A percentile compares a stretch with the other conserved stretches of the same genome.
phyloP scores from a whole-genome alignment of 2,888 invertebrate species.

The Dinocampus coccinellae region DNA sequence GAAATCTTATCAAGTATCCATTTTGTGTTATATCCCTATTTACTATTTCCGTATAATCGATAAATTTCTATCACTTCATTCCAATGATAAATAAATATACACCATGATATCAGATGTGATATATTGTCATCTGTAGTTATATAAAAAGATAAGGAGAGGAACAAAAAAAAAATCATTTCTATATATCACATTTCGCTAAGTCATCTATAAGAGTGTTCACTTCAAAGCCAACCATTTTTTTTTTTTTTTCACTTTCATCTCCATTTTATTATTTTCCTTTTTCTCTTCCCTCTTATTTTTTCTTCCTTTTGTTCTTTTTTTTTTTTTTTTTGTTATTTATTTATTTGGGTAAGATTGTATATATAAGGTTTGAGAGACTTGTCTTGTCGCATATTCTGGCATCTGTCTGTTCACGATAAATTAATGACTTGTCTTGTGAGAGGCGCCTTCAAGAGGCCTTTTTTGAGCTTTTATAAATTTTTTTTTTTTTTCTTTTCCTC shows the following conservation, averaged over 20 bases:
- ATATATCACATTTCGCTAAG: background rate
- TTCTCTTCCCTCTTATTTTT: no score
- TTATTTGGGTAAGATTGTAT: background rate
- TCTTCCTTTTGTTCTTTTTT: background rate
- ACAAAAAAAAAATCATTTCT: background rate
- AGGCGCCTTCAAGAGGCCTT: background rate
- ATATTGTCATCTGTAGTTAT: background rate
- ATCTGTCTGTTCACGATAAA: background rate
- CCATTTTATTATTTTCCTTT: no score
- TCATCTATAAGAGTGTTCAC: background rate
- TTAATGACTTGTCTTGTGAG: background rate
- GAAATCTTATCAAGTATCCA: no score
- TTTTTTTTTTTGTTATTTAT: background rate
- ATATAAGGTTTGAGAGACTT: background rate
- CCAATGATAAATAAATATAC: no score
- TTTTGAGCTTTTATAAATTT: background rate
- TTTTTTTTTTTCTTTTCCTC: no score
- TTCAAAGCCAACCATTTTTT: background rate
- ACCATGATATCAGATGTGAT: no score
- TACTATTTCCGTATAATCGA: no score
- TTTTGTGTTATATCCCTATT: no score
- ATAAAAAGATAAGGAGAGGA: background rate
- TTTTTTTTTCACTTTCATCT: background rate
- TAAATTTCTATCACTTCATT: no score
- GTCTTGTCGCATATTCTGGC: background rate